Percentiles rank a stretch among this genome's conserved stretches.
These are phyloP conservation scores for Amphiprion clarkii DNA, from an alignment of 2,797 vertebrate genomes.

Conservation along the genomic window DNA sequence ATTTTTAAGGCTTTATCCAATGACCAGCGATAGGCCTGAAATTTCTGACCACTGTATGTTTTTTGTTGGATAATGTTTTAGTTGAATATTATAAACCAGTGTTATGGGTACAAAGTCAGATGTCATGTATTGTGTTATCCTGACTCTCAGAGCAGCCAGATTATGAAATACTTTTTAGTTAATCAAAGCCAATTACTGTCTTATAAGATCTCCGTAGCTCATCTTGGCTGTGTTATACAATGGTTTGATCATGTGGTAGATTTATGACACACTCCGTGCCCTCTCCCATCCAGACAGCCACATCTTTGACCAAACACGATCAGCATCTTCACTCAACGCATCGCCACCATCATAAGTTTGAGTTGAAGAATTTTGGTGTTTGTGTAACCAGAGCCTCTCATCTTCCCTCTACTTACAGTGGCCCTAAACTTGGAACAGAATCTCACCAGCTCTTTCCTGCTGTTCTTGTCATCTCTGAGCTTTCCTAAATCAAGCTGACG, in stretches of 20 bases:
- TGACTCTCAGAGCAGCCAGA: conserved; percentile 10
- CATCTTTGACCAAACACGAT: conserved; percentile 30
- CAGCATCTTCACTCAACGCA: conserved; percentile 21
- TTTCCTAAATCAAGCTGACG: conserved; percentile 55
- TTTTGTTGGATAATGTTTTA: no score
- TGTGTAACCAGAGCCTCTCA: conserved; percentile 27
- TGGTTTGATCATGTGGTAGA: no score
- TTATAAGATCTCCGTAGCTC: neutral
- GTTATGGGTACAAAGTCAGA: neutral
- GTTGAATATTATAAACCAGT: neutral
- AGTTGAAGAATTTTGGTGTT: conserved; percentile 4
- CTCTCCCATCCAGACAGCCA: conserved; percentile 28
- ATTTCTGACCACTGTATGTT: no score
- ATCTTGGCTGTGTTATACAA: no score
- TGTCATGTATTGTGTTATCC: neutral
- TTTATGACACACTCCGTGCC: no score
- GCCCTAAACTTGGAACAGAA: conserved; percentile 9
- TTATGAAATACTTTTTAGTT: neutral
- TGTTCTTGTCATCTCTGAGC: conserved; percentile 24
- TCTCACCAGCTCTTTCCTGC: conserved; percentile 14
- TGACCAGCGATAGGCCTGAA: no score
- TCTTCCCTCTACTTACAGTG: conserved; percentile 2
- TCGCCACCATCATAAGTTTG: conserved; percentile 6
- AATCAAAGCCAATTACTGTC: neutral
- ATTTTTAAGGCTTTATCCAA: no score